Evolutionary conservation across 2,113 vertebrate genomes (phyloP).

Genomic region (Cepphus grylle): DNA sequence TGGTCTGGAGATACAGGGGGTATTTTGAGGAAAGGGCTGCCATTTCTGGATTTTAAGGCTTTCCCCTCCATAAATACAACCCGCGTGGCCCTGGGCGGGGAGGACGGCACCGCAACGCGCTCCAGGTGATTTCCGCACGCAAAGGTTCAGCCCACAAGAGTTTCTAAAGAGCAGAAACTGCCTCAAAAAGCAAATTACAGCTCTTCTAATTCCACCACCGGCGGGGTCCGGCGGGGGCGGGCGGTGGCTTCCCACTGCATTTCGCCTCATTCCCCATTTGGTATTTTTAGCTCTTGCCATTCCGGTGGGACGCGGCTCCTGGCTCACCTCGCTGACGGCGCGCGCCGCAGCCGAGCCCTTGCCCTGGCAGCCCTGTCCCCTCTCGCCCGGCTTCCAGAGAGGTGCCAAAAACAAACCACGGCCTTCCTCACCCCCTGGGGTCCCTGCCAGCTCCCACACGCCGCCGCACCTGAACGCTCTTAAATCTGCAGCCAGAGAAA

Average conservation of each 20-base stretch:
- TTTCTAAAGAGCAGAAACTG: background rate
- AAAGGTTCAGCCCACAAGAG: background rate
- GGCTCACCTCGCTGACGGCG: background rate
- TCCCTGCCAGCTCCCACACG: background rate
- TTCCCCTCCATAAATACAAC: background rate
- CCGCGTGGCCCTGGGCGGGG: rapidly evolving
- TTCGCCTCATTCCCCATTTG: background rate
- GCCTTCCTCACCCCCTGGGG: background rate
- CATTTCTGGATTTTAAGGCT: background rate
- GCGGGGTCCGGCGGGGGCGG: background rate
- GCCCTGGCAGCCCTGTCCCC: background rate
- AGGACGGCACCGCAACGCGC: rapidly evolving
- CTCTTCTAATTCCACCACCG: background rate
- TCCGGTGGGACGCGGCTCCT: background rate
- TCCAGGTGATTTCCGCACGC: background rate
- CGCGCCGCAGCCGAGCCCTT: background rate
- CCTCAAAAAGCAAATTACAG: background rate
- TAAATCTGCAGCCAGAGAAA: background rate
- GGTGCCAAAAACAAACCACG: background rate
- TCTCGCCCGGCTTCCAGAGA: background rate
- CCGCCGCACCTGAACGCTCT: background rate
- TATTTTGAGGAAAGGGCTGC: background rate
- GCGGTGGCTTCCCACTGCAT: background rate
- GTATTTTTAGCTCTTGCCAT: background rate
- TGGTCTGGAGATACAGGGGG: rapidly evolving